Conservation (phyloP, 1,140 invertebrate species). For the Metaphire vulgaris region DNA sequence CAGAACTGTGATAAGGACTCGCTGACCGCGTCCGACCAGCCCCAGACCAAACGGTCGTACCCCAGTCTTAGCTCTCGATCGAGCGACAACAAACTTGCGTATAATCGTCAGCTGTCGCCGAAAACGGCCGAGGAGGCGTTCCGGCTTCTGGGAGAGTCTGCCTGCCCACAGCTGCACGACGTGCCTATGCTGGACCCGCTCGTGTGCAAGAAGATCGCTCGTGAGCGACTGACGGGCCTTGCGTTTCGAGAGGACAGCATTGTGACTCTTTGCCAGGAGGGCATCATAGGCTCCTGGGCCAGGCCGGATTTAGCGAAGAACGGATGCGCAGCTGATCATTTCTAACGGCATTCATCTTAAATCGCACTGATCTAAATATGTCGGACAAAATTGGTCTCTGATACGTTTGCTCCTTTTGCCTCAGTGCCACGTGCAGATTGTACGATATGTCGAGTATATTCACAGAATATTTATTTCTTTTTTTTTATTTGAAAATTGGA, state of each 20-base stretch:
- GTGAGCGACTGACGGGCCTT: slow-evolving; percentile 87
- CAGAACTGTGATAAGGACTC: slow-evolving; percentile 34
- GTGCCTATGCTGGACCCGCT: slow-evolving; percentile 92
- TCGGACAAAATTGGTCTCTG: too few species aligned
- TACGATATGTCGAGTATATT: too few species aligned
- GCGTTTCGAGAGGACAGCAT: slow-evolving; percentile 93
- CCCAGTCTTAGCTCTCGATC: neutral
- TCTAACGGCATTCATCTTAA: too few species aligned
- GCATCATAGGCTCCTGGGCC: slow-evolving; percentile 94
- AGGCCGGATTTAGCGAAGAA: slow-evolving; percentile 58
- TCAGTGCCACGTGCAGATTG: too few species aligned
- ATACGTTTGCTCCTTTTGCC: too few species aligned
- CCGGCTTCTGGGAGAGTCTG: slow-evolving; percentile 58
- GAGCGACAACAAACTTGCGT: neutral
- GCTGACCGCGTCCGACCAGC: too few species aligned
- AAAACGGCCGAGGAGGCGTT: neutral
- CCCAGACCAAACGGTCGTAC: neutral
- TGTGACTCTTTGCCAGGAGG: slow-evolving; percentile 94
- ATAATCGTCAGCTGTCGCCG: neutral
- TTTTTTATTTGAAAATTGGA: neutral
- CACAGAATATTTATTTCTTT: too few species aligned
- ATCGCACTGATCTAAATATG: too few species aligned
- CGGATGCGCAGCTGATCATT: too few species aligned
- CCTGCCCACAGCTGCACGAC: slow-evolving; percentile 90
- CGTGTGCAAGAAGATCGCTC: slow-evolving; percentile 94